Conservation (phyloP, 2,888 invertebrate genomes). For the Meliscaeva auricollis region DNA sequence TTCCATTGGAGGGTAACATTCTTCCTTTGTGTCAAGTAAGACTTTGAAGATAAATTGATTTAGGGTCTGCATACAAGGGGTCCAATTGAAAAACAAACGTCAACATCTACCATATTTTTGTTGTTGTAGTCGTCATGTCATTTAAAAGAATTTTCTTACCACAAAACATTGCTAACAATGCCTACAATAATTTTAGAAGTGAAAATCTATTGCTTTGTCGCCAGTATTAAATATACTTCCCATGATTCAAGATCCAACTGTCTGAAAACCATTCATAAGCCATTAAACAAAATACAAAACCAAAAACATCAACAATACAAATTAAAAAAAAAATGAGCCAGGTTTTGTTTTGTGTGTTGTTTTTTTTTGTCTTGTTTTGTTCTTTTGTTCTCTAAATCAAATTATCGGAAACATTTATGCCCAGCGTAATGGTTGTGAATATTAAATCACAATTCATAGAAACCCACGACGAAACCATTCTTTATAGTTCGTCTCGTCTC, state of each 20-base stretch:
- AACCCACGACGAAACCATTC: conserved; percentile 53
- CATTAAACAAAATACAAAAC: conserved; percentile 18
- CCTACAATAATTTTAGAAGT: too few relatives aligned
- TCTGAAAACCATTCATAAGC: conserved; percentile 16
- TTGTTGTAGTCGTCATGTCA: too few relatives aligned
- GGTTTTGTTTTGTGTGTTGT: conserved; percentile 22
- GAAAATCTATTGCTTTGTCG: neutral
- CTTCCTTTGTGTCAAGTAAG: too few relatives aligned
- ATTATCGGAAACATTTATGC: conserved; percentile 75
- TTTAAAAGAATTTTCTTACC: too few relatives aligned
- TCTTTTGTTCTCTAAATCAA: conserved; percentile 63
- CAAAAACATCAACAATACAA: conserved; percentile 13
- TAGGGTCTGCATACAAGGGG: too few relatives aligned
- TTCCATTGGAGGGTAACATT: too few relatives aligned
- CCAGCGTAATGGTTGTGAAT: conserved; percentile 70
- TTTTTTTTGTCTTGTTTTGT: neutral
- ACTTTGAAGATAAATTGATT: too few relatives aligned
- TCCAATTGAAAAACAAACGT: too few relatives aligned
- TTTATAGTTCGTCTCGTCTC: conserved; percentile 12
- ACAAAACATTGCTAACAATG: too few relatives aligned
- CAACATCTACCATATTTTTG: too few relatives aligned
- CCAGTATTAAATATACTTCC: conserved; percentile 51
- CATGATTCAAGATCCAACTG: conserved; percentile 51
- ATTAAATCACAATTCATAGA: conserved; percentile 73
- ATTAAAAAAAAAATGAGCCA: conserved; percentile 36